Evolutionary conservation across 2,888 invertebrate genomes (phyloP).

Genomic region (Arge pagana): DNA sequence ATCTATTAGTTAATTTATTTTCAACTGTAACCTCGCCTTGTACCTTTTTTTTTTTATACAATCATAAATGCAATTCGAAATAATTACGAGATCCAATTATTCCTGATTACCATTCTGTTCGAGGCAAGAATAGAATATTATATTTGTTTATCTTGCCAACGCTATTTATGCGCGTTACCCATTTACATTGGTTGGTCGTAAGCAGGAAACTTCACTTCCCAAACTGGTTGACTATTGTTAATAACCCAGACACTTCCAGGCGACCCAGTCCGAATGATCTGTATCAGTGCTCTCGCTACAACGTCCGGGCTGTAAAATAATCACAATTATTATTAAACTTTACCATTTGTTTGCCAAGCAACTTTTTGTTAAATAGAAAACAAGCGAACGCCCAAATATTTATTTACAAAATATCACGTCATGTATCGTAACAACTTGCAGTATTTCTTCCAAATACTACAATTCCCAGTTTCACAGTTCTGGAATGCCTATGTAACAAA

Average conservation of each 20-base stretch:
- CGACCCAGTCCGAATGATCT: conserved; percentile 39
- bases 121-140: too few relatives aligned
- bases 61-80: background rate
- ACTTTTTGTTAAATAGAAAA: too few relatives aligned
- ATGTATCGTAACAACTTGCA: too few relatives aligned
- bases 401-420: too few relatives aligned
- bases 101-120: conserved; percentile 31
- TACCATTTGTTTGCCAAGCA: too few relatives aligned
- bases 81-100: conserved; percentile 37
- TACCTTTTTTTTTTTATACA: background rate
- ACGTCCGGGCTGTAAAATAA: conserved; percentile 42
- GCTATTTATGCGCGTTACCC: background rate
- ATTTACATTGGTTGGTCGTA: conserved; percentile 41
- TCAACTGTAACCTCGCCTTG: conserved; percentile 7
- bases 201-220: conserved; percentile 45
- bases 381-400: too few relatives aligned
- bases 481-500: too few relatives aligned
- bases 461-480: too few relatives aligned
- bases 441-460: too few relatives aligned
- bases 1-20: conserved; percentile 25
- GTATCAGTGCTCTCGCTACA: conserved; percentile 48
- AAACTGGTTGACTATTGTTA: conserved; percentile 45
- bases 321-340: background rate
- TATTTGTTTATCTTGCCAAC: background rate
- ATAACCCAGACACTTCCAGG: conserved; percentile 50